These are phyloP conservation scores for Meloidogyne floridensis DNA, from an alignment of 1,140 invertebrate species.

Conservation along the genomic window DNA sequence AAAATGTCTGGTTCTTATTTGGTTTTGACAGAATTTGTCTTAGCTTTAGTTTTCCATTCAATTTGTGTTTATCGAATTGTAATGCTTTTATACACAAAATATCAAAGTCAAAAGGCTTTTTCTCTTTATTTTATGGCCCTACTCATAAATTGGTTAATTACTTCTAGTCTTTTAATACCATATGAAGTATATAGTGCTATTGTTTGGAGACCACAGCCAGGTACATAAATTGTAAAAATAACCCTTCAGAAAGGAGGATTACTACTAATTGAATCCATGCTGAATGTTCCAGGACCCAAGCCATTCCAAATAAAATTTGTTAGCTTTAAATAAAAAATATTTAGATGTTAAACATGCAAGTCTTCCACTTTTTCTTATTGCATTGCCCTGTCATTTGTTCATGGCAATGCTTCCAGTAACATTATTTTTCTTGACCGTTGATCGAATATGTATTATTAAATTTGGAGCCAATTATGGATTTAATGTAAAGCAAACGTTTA, in stretches of 20 bases:
- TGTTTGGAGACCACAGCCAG: conserved; percentile 12
- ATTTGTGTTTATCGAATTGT: not conserved
- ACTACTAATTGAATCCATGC: too few species aligned
- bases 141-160: conserved; percentile 20
- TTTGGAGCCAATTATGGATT: conserved; percentile 11
- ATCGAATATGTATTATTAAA: conserved; percentile 23
- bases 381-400: conserved; percentile 20
- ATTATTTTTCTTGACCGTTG: conserved; percentile 24
- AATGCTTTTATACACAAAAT: conserved; percentile 6
- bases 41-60: conserved; percentile 14
- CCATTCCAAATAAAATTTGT: not conserved
- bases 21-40: conserved; percentile 21
- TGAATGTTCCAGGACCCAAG: too few species aligned
- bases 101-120: not conserved
- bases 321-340: not conserved
- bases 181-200: conserved; percentile 19
- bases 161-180: conserved; percentile 18
- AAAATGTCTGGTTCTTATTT: conserved; percentile 30
- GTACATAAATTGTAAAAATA: not conserved
- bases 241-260: too few species aligned
- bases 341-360: conserved; percentile 15
- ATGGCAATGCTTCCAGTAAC: conserved; percentile 16
- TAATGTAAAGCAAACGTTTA: not conserved
- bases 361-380: not conserved
- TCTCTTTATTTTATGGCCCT: conserved; percentile 21